Evolutionary conservation across 2,797 vertebrate genomes (phyloP), one percentile per base, ranked within the genome.

Genomic region (Vespertilio murinus): DNA sequence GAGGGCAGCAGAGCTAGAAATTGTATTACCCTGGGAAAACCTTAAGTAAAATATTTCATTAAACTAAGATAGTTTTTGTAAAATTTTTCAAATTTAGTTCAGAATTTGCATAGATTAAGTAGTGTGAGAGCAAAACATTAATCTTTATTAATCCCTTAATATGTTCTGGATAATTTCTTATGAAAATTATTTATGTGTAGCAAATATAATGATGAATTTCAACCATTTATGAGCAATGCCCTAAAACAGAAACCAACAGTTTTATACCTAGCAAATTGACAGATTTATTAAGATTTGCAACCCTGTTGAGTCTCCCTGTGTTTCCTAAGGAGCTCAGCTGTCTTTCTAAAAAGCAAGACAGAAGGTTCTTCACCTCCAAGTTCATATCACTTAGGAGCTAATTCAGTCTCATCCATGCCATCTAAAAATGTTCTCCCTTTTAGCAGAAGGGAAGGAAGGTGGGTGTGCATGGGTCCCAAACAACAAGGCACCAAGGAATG

Each of bases 31-130:
- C 40, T 35, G 79, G 42, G n/a, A 67, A 64, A 88, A 28, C 23
- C 22, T 77, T 73, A 45, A 67, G 67, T 87, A 73, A 85, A 95
- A 88, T 20, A 80, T 56, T 16, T 95, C n/a, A 35, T 93, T 83
- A 79, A 82, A 54, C 2, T 35, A 54, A 52, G 67, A 59, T 35
- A 56, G 14, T 84, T 73, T 65, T 83, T 11, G 30, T 86, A 45
- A 88, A 88, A 79, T 75, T 93, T 93, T 88, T 90, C 56, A 93
- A 52, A 79, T 30, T 35, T 12, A 75, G 33, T 20, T 78, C 45
- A 85, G 42, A 81, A 59, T 93, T 88, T 69, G 18, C 38, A 89
- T 61, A 81, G 33, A 81, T 71, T 54, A 77, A 89, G 11, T 9
- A 42, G 0, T 23, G 5, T 52, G 40, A 75, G 67, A 92, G 13